Base-by-base conservation (phyloP, 2,888 invertebrate genomes). In the Ptilodon capucinus region DNA sequence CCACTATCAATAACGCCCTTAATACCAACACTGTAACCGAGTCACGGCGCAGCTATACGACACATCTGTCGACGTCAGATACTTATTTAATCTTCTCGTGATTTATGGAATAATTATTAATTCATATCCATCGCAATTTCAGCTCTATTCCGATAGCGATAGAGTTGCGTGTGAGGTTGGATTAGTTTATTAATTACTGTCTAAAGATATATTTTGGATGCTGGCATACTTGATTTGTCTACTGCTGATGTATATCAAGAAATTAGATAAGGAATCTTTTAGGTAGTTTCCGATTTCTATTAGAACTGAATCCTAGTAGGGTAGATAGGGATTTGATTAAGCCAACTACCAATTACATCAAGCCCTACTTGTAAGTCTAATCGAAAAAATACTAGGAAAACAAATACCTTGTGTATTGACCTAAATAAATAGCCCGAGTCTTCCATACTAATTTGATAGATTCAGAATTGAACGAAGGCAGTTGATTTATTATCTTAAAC, bases 31-130 rank as follows among this genome's bases (percentile, higher is more conserved):
- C 17, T 35, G 11, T 17, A 60, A 53, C 57, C 57, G 45, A 66
- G 66, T 60, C 62, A 59, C 58, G 58, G 53, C 52, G 42, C 28
- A 53, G 61, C 61, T 64, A 62, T 64, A 64, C 60, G 62, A 60
- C 64, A 58, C 68, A 68, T 35, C 35, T 35, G 35, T 35, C 35
- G 35, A 35, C 35, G 35, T 35, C 68, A 68, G 68, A 68, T 70
- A 74, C 71, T 71, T 71, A 71, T 74, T 73, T 76, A 76, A 73
- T 77, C 73, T 68, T 51, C 62, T 45, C 51, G 58, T 74, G 76
- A 76, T 77, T 74, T 71, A 77, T 74, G 73, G 70, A 65, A 69
- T 67, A 69, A 67, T 68, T 70, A 69, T 64, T 62, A 58, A 52
- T 43, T 48, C 51, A 54, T 56, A 54, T 48, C 44, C 44, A 30